Conservation (phyloP, 2,113 vertebrate genomes). For the Orycteropus afer region DNA sequence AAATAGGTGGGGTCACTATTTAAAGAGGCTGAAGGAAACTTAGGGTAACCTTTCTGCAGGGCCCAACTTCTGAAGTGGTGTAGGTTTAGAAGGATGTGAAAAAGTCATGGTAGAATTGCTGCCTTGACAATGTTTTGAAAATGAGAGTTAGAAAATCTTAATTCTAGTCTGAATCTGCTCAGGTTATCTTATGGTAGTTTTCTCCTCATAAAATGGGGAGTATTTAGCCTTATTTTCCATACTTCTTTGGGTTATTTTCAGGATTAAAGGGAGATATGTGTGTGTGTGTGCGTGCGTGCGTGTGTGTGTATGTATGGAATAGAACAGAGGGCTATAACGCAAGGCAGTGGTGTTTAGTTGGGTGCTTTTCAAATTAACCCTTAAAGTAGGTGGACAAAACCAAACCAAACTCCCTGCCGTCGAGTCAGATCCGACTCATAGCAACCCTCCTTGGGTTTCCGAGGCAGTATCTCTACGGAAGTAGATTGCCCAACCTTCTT, state of each 20-base stretch:
- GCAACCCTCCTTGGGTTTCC: too few species aligned
- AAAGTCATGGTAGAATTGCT: not conserved
- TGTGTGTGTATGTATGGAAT: not conserved
- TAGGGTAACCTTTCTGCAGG: not conserved
- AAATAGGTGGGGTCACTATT: not conserved
- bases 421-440: too few species aligned
- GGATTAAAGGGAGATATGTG: not conserved
- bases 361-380: not conserved
- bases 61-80: not conserved
- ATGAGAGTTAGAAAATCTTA: not conserved
- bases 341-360: not conserved
- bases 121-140: not conserved
- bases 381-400: not conserved
- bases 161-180: not conserved
- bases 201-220: not conserved
- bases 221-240: not conserved
- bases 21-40: not conserved
- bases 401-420: too few species aligned
- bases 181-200: not conserved
- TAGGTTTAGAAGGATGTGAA: not conserved
- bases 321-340: not conserved
- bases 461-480: too few species aligned
- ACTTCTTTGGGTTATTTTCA: not conserved
- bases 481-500: too few species aligned
- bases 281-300: not conserved